These are phyloP conservation scores for Oreohelix idahoensis DNA, from an alignment of 1,140 invertebrate species.

Conservation along the genomic window DNA sequence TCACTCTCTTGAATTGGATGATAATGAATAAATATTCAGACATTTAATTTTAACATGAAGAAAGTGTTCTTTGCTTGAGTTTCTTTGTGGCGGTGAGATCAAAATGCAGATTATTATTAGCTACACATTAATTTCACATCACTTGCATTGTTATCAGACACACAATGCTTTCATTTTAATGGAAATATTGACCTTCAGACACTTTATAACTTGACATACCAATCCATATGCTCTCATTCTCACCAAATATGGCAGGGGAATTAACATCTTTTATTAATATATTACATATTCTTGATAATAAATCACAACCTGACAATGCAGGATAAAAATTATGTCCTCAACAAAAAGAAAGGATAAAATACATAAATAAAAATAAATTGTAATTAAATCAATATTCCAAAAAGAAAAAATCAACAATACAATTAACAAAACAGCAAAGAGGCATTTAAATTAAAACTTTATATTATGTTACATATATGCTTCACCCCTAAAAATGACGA, in stretches of 20 bases:
- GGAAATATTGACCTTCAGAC: background rate
- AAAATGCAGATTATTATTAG: too few relatives aligned
- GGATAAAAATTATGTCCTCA: background rate
- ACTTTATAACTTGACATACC: background rate
- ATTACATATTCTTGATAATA: background rate
- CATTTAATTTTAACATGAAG: too few relatives aligned
- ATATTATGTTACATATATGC: background rate
- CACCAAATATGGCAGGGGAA: background rate
- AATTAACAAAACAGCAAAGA: background rate
- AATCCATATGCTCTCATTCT: background rate
- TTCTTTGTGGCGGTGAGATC: too few relatives aligned
- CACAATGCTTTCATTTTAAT: too few relatives aligned
- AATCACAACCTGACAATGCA: background rate
- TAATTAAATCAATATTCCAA: background rate
- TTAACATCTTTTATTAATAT: background rate
- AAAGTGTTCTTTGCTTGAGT: too few relatives aligned
- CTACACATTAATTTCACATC: too few relatives aligned
- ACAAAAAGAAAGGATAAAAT: background rate
- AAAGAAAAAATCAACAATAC: background rate
- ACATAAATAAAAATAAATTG: too few relatives aligned
- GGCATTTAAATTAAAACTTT: background rate
- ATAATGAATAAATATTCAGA: too few relatives aligned
- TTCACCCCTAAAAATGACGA: background rate
- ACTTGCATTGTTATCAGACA: too few relatives aligned
- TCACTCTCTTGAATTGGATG: too few relatives aligned